Base-by-base conservation (phyloP, 2,797 vertebrate species). In the Kryptopterus vitreolus region DNA sequence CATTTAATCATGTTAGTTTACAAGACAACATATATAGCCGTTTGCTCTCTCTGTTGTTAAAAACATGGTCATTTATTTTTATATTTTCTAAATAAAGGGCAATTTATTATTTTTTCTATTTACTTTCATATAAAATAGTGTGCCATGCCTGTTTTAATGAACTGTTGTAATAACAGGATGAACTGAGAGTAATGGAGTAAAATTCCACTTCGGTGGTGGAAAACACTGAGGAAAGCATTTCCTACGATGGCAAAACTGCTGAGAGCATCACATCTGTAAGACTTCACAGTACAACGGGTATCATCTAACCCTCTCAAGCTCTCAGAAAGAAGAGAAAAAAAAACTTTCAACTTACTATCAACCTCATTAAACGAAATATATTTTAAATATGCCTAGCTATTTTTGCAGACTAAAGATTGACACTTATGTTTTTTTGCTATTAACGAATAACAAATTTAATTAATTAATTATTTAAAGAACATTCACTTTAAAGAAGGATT, bases 161-260 rank as follows among this genome's bases (percentile, higher is more conserved):
- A 73, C 26, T 71, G 10, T n/a, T 8, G 52, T 38, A 57, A 57
- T 57, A 38, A 73, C 53, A 74, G 55, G 18, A 74, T 74, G 24
- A 74, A 59, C 35, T 59, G 33, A 6, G n/a, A 74, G 72, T 46
- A 46, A 74, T 4, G 0, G 16, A 9, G 53, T 6, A 38, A 46
- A 59, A 74, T 26, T 59, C 9, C n/a, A 43, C 35, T 74, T 74
- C 13, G 20, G 31, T 59, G 4, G 55, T 59, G 55, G 22, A 74
- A 74, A 59, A 59, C 35, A 74, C 52, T 12, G 35, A 74, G 72
- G 72, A 58, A 74, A 74, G 35, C 72, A 74, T 43, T 74, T 74
- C 33, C n/a, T 3, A 74, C 46, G 35, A 12, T 29, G 15, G 53
- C n/a, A 74, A 74, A 74, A 59, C 55, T 74, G 72, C 72, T 59